Evolutionary conservation across 1,140 invertebrate genomes (phyloP), one percentile per base, ranked within the genome.

Genomic region (Drosophila bifasciata): DNA sequence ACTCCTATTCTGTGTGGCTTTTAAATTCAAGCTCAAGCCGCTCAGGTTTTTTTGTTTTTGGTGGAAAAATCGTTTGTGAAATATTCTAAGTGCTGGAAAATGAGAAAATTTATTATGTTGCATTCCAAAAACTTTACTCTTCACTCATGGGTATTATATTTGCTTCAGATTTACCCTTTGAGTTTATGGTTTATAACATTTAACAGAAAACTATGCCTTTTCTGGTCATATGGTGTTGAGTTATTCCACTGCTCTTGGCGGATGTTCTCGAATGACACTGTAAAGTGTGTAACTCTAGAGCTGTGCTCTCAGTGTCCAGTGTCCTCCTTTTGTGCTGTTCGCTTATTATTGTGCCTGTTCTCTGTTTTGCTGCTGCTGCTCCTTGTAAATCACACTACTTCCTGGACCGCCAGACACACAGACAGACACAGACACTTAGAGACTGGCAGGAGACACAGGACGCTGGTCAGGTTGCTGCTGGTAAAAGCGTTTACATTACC

Each of bases 321-420:
- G 32, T 36, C 32, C 32, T 36, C 41, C 46, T 41, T 46, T 21
- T 15, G 23, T 60, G 66, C 36, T 17, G 55, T 16, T 62, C 58
- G 71, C 75, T 78, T 73, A 83, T 83, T 83, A 83, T 83, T 67
- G 69, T 67, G 76, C 55, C 51, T 41, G 67, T 51, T 64, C 43
- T 52, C 51, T 60, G n/a, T n/a, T n/a, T n/a, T n/a, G n/a, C n/a
- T n/a, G 23, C 41, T 53, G 44, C 39, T 51, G 57, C 61, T 74
- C 58, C 81, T 77, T 77, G 81, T 85, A 86, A 85, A 86, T 85
- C 81, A 81, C 81, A 85, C 81, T 86, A 86, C 81, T 85, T 85
- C 77, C 77, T 64, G 69, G 68, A 52, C 44, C 73, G 23, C 52
- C 49, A 45, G 59, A 58, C 59, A 61, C 63, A 59, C 70, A 83